Base-by-base conservation (phyloP, 1,140 invertebrate species). In the Microplitis demolitor region DNA sequence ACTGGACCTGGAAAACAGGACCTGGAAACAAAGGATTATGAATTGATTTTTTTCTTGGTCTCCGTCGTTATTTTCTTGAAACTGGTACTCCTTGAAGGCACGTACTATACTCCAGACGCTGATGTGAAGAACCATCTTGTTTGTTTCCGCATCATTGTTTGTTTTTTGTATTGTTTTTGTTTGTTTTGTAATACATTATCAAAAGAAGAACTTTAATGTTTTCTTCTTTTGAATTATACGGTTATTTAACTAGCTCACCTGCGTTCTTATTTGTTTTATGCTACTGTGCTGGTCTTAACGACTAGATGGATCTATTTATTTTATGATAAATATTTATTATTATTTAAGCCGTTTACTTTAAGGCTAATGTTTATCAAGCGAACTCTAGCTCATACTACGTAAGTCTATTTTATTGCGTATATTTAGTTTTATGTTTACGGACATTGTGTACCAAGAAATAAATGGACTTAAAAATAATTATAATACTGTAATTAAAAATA, bases 21-120 rank as follows among this genome's bases (percentile, higher is more conserved):
- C 85, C 86, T 87, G 86, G 86, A 87, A 87, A 87, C 78, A 87
- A 87, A 87, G 86, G 85, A 86, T 87, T 87, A 87, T 83, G 81
- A 82, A 79, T 76, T 68, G 14, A 64, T 45, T 50, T 54, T 69
- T 66, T 71, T 67, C 63, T 71, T 50, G 24, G 8, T 45, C 39
- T 45, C 37, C 11, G 39, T 45, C 39, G 6, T 45, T 45, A 45
- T 45, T 45, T 45, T 45, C 39, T 45, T 45, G 39, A 24, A 24
- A 45, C 39, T 45, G 39, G 39, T 6, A 45, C 63, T 66, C 51
- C 37, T 56, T 72, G 34, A 35, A 34, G 58, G 56, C 54, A 61
- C 67, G 6, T 6, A 54, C 60, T 16, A 6, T 6, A 54, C 60
- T 16, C 24, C 45, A 31, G 31, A 11, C 6, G 63, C 37, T 13